phyloP scores from a whole-genome alignment of 2,113 vertebrate species.

The Lamprologus callipterus region DNA sequence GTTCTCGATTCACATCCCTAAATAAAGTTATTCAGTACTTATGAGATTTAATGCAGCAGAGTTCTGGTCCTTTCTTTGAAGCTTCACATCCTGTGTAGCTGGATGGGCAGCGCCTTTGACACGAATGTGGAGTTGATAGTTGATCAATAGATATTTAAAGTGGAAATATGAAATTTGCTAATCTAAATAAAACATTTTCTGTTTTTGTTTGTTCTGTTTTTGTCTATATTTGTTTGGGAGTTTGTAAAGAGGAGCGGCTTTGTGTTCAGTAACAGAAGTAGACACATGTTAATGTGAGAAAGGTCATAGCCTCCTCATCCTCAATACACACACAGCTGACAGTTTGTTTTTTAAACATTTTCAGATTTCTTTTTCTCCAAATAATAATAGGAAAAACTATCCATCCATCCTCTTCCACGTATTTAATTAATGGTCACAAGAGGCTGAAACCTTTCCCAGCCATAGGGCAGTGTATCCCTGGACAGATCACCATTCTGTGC shows the following conservation, averaged over 20 bases:
- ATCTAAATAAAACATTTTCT: neutral
- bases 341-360: neutral
- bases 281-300: neutral
- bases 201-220: neutral
- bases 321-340: neutral
- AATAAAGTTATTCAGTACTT: neutral
- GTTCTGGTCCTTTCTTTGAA: too few species aligned
- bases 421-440: neutral
- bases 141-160: too few species aligned
- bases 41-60: too few species aligned
- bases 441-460: neutral
- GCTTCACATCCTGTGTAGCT: too few species aligned
- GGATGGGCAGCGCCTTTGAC: too few species aligned
- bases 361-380: neutral
- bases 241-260: neutral
- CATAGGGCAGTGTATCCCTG: neutral
- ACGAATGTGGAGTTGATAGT: too few species aligned
- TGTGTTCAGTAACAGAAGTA: neutral
- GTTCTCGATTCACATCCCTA: neutral
- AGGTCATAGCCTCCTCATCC: neutral
- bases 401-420: neutral
- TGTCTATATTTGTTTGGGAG: neutral
- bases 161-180: too few species aligned
- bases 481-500: rapidly evolving
- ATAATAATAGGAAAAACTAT: neutral